Conservation (phyloP, 2,113 vertebrate species). For the Holacanthus passer region DNA sequence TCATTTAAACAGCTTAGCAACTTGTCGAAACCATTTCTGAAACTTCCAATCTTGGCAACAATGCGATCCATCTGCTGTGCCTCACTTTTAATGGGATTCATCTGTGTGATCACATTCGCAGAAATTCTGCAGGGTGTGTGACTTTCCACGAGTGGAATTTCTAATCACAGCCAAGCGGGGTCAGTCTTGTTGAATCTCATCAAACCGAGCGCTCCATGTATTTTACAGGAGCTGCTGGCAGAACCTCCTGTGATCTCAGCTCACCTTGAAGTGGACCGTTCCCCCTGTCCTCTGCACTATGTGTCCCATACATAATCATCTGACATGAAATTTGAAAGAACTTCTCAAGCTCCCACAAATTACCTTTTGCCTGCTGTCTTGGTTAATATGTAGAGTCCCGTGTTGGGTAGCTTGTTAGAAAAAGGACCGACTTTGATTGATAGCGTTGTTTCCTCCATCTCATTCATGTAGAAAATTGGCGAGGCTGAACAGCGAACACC, state of each 20-base stretch:
- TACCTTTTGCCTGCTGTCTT: constrained; percentile 72
- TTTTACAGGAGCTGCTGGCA: constrained; percentile 63
- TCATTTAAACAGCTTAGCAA: constrained; percentile 60
- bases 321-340: constrained; percentile 68
- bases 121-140: constrained; percentile 56
- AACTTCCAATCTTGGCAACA: constrained; percentile 53
- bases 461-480: constrained; percentile 86
- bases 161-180: constrained; percentile 52
- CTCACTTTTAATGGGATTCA: constrained; percentile 59
- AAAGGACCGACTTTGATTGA: constrained; percentile 84
- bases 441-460: constrained; percentile 76
- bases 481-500: constrained; percentile 69
- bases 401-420: constrained; percentile 74
- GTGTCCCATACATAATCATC: constrained; percentile 70
- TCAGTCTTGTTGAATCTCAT: constrained; percentile 63
- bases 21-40: constrained; percentile 50
- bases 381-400: constrained; percentile 64
- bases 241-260: constrained; percentile 60
- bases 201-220: constrained; percentile 49
- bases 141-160: constrained; percentile 58
- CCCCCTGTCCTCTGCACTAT: constrained; percentile 32
- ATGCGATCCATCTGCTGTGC: constrained; percentile 55
- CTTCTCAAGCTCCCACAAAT: constrained; percentile 68
- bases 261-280: constrained; percentile 71
- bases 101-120: constrained; percentile 61